A percentile compares a stretch with the other conserved stretches of the same genome.
Evolutionary conservation across 2,797 vertebrate genomes (phyloP).

Genomic region (Melanotaenia maccullochi): DNA sequence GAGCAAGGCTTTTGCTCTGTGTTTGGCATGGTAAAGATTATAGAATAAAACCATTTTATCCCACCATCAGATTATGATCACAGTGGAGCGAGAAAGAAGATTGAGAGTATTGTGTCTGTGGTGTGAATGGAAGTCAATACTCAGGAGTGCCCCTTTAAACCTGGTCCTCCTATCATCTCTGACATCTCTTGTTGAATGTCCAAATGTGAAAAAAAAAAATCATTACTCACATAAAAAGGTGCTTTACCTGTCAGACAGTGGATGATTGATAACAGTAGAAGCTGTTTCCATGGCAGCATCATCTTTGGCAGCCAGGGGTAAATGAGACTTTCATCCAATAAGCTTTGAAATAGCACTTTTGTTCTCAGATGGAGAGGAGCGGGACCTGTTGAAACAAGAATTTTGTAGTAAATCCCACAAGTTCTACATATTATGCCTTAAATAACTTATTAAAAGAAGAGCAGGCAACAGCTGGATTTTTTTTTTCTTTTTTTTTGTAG

Average conservation of each 20-base stretch:
- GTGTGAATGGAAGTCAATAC: conserved; percentile 67
- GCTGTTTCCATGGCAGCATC: conserved; percentile 94
- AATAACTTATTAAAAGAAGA: conserved; percentile 13
- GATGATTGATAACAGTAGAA: conserved; percentile 90
- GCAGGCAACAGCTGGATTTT: background rate
- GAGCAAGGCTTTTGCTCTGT: conserved; percentile 20
- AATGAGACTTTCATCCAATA: conserved; percentile 84
- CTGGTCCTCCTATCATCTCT: conserved; percentile 52
- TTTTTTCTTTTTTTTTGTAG: background rate
- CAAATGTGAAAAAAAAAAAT: conserved; percentile 59
- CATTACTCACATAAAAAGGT: conserved; percentile 72
- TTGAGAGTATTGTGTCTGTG: conserved; percentile 41
- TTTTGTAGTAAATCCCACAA: conserved; percentile 38
- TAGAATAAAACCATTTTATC: conserved; percentile 22
- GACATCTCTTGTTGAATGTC: conserved; percentile 73
- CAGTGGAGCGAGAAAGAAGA: conserved; percentile 39
- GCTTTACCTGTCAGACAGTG: conserved; percentile 93
- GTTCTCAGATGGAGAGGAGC: conserved; percentile 73
- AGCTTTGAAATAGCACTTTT: conserved; percentile 78
- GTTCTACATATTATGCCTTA: conserved; percentile 8
- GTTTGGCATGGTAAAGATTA: conserved; percentile 10
- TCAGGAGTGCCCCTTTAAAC: conserved; percentile 64
- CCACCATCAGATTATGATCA: conserved; percentile 28
- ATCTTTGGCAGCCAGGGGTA: conserved; percentile 89
- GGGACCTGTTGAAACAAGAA: conserved; percentile 80